A percentile compares a stretch with the other conserved stretches of the same genome.
phyloP scores from a whole-genome alignment of 2,888 invertebrate species.

The Apamea monoglypha region DNA sequence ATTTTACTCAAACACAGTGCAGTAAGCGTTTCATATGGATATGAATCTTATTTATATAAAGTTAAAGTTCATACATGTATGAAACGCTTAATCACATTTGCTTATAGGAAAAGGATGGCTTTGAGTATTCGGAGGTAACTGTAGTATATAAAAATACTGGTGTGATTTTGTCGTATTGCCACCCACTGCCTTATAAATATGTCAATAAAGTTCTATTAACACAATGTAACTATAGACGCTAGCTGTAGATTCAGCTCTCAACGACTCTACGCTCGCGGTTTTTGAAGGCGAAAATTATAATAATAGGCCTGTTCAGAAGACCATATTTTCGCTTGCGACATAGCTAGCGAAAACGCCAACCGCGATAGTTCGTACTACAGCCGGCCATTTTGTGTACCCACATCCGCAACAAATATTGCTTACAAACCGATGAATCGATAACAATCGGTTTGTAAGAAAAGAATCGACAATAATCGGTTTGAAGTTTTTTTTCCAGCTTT shows the following conservation, averaged over 20 bases:
- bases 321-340: not conserved
- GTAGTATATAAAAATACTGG: not conserved
- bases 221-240: slow-evolving; percentile 28
- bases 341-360: not conserved
- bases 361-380: no score
- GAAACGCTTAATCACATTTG: not conserved
- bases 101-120: not conserved
- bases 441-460: not conserved
- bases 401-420: not conserved
- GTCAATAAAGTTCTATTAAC: slow-evolving; percentile 26
- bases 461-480: not conserved
- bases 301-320: not conserved
- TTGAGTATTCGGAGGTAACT: slow-evolving; percentile 2
- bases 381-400: not conserved
- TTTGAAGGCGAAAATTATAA: not conserved
- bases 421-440: not conserved
- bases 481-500: not conserved
- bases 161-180: slow-evolving; percentile 34
- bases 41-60: fast-evolving
- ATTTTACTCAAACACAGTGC: not conserved
- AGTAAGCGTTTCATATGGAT: not conserved
- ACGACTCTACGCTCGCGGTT: not conserved
- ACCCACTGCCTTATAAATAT: slow-evolving; percentile 57
- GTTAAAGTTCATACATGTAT: not conserved
- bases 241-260: slow-evolving; percentile 32